Evolutionary conservation across 2,888 invertebrate genomes (phyloP), one percentile per base, ranked within the genome.

Genomic region (Anticlea derivata): DNA sequence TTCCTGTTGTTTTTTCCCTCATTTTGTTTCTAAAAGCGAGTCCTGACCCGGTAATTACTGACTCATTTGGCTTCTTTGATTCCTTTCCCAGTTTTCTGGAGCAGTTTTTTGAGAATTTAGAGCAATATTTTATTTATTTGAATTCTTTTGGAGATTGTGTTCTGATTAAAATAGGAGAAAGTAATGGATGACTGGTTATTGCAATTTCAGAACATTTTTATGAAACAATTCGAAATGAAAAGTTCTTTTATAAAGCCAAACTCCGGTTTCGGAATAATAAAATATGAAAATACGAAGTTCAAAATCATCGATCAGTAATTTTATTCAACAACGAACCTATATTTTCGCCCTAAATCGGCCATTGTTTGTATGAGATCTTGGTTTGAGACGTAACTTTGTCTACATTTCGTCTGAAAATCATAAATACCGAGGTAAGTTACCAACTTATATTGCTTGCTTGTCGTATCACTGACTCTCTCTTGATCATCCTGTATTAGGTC

Each of bases 61-160:
- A 52, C 56, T 55, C 50, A 51, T 57, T 61, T 61, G 59, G 8
- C 43, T 41, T 45, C 38, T 60, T 58, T 54, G 51, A 54, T 53
- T 52, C 41, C 27, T 37, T 30, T 37, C 8, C 20, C 20, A 39
- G 34, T 34, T 47, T 44, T 29, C 29, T 39, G 38, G 13, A 33
- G 22, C 24, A 33, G 26, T 13, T 31, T 48, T 4, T 35, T 29
- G 10, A 39, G 37, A 49, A 46, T 52, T 46, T 31, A n/a, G 7
- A 23, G 31, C 30, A 23, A 39, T 50, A 29, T 55, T 46, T 41
- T 23, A 17, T 45, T 38, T 45, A 31, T 46, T 46, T 27, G 40
- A 51, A 35, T 46, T 29, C 40, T 39, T 46, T 45, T 7, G 8
- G n/a, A 8, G 13, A 24, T 29, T 40, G 22, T 41, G 35, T 49